Conservation (phyloP, 2,888 invertebrate genomes). For the Aquatica leii region DNA sequence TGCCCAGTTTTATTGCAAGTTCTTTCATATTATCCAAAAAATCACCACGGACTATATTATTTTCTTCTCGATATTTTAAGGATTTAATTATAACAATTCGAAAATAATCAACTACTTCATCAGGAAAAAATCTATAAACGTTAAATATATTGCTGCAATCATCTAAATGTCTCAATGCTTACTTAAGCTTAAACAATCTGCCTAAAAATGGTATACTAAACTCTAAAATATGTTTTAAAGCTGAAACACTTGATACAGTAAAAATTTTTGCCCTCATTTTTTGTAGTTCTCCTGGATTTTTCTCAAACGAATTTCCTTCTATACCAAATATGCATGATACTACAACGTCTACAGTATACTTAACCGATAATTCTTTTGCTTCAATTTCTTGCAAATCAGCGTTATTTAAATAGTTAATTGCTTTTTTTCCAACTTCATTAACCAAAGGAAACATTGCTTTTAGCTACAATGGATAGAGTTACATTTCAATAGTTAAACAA, state of each 20-base stretch:
- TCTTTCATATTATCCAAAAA: slow-evolving; percentile 60
- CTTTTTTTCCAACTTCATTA: slow-evolving; percentile 56
- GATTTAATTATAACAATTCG: slow-evolving; percentile 50
- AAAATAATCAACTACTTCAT: slow-evolving; percentile 51
- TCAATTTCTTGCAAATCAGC: slow-evolving; percentile 19
- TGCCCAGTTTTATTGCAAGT: slow-evolving; percentile 43
- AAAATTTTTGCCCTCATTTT: too few relatives aligned
- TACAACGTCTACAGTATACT: slow-evolving; percentile 57
- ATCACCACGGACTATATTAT: slow-evolving; percentile 58
- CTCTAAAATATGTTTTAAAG: neutral
- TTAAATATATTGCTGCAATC: too few relatives aligned
- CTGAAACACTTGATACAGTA: too few relatives aligned
- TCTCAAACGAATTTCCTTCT: slow-evolving; percentile 57
- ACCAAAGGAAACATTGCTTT: slow-evolving; percentile 63
- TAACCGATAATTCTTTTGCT: slow-evolving; percentile 41
- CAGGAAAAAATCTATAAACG: slow-evolving; percentile 33
- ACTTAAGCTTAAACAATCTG: neutral
- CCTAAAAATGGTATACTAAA: too few relatives aligned
- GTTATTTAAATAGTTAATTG: slow-evolving; percentile 60
- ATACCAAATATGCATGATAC: slow-evolving; percentile 61
- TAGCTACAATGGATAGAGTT: slow-evolving; percentile 49
- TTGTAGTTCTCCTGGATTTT: slow-evolving; percentile 46
- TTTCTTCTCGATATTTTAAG: slow-evolving; percentile 55
- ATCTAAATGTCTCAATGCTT: neutral
- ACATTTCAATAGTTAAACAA: neutral